These are phyloP conservation scores for Accipiter cooperii DNA, from an alignment of 2,113 vertebrate species.

Conservation along the genomic window DNA sequence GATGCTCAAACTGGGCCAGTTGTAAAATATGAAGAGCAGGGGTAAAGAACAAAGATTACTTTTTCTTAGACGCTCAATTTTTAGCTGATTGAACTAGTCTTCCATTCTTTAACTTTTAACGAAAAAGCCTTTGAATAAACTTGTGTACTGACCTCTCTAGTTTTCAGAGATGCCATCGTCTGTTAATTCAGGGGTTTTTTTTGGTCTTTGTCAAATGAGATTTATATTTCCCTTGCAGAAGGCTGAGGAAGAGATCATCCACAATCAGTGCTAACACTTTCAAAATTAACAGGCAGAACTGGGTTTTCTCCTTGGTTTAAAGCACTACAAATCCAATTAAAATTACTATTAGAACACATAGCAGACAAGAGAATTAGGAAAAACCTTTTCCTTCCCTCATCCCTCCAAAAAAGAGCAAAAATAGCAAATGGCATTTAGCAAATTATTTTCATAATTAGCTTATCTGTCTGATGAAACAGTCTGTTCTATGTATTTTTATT, in stretches of 20 bases:
- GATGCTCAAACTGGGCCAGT: not conserved
- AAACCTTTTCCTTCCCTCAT: not conserved
- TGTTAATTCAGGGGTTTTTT: not conserved
- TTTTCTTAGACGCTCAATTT: not conserved
- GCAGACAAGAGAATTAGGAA: not conserved
- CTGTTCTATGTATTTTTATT: slow-evolving; percentile 1
- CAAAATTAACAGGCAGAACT: not conserved
- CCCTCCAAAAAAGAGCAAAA: not conserved
- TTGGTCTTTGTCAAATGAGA: not conserved
- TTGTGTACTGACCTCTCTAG: not conserved
- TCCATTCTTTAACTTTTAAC: not conserved
- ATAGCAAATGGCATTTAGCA: slow-evolving; percentile 1
- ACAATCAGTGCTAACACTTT: not conserved
- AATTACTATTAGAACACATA: not conserved
- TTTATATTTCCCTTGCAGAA: not conserved
- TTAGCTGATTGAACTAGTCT: not conserved
- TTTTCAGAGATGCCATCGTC: not conserved
- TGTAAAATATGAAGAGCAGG: not conserved
- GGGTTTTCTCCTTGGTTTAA: not conserved
- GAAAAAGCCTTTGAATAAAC: not conserved
- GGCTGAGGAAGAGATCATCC: not conserved
- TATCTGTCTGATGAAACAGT: slow-evolving; percentile 8
- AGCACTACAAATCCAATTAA: not conserved
- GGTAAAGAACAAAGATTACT: not conserved
- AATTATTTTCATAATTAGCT: slow-evolving; percentile 14